Percentiles rank a stretch among this genome's conserved stretches.
phyloP scores from a whole-genome alignment of 2,888 invertebrate genomes.

The Ichneumoninae sp. region DNA sequence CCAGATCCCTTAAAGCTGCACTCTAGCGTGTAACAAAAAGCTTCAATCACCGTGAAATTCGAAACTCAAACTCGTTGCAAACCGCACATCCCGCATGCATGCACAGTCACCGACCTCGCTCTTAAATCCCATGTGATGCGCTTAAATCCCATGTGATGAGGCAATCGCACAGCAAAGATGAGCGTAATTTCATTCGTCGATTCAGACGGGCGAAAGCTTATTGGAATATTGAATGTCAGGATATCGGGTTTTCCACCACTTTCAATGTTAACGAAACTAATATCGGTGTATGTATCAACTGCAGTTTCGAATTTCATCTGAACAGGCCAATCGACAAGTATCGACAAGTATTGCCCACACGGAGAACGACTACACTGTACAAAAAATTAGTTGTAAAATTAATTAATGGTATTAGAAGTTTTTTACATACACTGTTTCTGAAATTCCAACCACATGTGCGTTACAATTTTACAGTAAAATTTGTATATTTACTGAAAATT shows the following conservation, averaged over 20 bases:
- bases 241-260: constrained; percentile 1
- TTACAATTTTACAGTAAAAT: no score
- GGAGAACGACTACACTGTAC: not conserved
- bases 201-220: not conserved
- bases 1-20: constrained; percentile 6
- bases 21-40: not conserved
- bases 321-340: no score
- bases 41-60: constrained; percentile 11
- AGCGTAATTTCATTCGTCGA: not conserved
- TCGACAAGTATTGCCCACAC: not conserved
- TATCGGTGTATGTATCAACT: not conserved
- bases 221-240: constrained; percentile 13
- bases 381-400: no score
- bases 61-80: not conserved
- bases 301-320: not conserved
- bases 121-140: not conserved
- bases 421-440: no score
- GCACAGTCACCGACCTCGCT: not conserved
- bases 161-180: not conserved
- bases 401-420: no score
- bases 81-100: not conserved
- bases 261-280: not conserved
- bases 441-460: no score
- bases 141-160: not conserved
- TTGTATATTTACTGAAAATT: no score